Conservation (phyloP, 2,888 invertebrate species). For the Tipula unca region DNA sequence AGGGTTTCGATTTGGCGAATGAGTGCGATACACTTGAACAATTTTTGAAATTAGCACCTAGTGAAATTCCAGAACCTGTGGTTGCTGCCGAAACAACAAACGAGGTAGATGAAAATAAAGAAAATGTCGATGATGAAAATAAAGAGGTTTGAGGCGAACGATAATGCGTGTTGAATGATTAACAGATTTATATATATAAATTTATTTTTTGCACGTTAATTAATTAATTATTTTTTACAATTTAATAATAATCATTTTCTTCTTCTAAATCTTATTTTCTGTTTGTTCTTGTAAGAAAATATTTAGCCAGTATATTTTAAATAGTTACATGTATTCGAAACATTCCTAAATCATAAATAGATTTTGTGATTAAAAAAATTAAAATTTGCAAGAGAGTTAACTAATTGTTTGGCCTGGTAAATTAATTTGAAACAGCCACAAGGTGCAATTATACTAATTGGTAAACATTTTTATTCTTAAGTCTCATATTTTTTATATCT, state of each 20-base stretch:
- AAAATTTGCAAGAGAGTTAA: background rate
- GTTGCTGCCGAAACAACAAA: slow-evolving; percentile 45
- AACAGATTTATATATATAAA: background rate
- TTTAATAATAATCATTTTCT: background rate
- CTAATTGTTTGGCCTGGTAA: background rate
- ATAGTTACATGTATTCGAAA: background rate
- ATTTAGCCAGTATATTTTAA: background rate
- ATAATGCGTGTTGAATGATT: background rate
- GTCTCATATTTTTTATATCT: background rate
- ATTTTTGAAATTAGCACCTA: slow-evolving; percentile 68
- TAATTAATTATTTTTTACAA: slow-evolving; percentile 14
- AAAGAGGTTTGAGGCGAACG: slow-evolving; percentile 30
- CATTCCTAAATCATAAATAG: background rate
- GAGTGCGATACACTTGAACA: slow-evolving; percentile 84
- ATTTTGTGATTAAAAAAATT: background rate
- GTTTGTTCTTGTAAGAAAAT: background rate
- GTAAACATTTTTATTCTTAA: background rate
- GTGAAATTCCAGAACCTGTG: slow-evolving; percentile 40
- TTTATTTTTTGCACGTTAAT: slow-evolving; percentile 16
- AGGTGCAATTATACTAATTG: background rate
- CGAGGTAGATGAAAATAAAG: slow-evolving; percentile 37
- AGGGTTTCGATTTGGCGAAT: slow-evolving; percentile 83
- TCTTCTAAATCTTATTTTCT: background rate
- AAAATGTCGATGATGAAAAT: slow-evolving; percentile 33
- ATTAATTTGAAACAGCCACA: background rate